Base-by-base conservation (phyloP, 2,113 vertebrate genomes). In the Gavia stellata region DNA sequence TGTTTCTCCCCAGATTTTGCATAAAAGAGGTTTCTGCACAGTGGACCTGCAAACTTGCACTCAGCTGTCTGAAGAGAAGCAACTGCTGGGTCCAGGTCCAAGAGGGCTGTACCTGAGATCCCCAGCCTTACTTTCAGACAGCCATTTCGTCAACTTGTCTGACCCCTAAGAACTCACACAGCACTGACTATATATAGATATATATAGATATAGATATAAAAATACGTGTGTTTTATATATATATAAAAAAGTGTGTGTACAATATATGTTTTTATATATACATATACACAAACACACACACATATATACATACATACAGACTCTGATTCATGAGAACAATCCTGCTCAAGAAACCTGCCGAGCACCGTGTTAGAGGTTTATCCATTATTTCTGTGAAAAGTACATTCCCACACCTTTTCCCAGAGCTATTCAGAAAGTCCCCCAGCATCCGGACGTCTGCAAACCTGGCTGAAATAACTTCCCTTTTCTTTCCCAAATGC, bases 1-100 rank as follows among this genome's bases (percentile, higher is more conserved):
- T 26, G 34, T 50, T 89, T 86, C 74, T 96, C 94, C 81, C 74
- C 62, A 92, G 42, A 80, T 83, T 91, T 91, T 91, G 91, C 84
- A 94, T 67, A 90, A 50, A 89, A 73, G 63, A 81, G 53, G 53
- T 42, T 89, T 70, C 94, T 85, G 86, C 61, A 49, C 40, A 79
- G 52, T 40, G 72, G 58, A 82, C 59, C 79, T 77, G 86, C 78
- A 94, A 94, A 66, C 42, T 28, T 63, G 56, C 72, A 59, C 74
- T 86, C 56, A 26, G 75, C 56, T 90, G 63, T 94, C 80, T 58
- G 24, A 77, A 86, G 25, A 86, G 50, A 83, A 81, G 68, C 1
- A 0, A 55, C 83, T 86, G 28, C 58, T 85, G 70, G 52, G 52
- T 82, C 44, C 70, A 66, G 49, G 40, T 81, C 84, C 52, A 58